Evolutionary conservation across 2,113 vertebrate species (phyloP), one percentile per base, ranked within the genome.

Genomic region (Nymphicus hollandicus): DNA sequence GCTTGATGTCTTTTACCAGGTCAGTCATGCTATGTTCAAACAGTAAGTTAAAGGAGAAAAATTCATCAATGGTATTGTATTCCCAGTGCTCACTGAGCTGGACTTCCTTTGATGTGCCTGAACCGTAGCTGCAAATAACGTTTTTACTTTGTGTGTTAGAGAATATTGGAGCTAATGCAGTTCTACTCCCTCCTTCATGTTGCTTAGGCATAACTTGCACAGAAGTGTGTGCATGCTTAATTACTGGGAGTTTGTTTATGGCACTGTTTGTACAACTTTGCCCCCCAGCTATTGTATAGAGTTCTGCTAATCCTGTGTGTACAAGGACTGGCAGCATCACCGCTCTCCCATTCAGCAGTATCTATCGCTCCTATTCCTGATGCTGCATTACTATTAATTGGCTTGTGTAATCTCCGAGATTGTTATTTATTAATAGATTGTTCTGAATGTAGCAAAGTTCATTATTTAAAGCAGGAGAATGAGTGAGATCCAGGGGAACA

Each of bases 341-440:
- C 4, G 0, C n/a, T 71, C 74, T 65, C 41, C 58, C 20, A 18
- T 74, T 50, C 47, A 47, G 35, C 5, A 2, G 12, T 88, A 70
- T 85, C 85, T 60, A 90, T 44, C 52, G 20, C 41, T 31, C 25
- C 25, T 6, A 37, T 39, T 63, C 81, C 92, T 52, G 81, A 27
- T 77, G 81, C 77, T 8, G 14, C 91, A 65, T 50, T 63, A 55
- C 95, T 95, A 64, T 95, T 97, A 95, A 97, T 95, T 97, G 95
- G 77, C 77, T 79, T 22, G n/a, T 86, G 86, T 80, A 88, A 96
- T 96, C 91, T 86, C 95, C 2, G 53, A 66, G 89, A 95, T 94
- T 85, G 79, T 96, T 97, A 97, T 93, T 97, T 97, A 97, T 97
- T 97, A 97, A 96, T 95, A 97, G 96, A 94, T 94, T 76, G 87